Conservation (phyloP, 1,140 invertebrate species). For the Pseudomyrmex sp. region DNA sequence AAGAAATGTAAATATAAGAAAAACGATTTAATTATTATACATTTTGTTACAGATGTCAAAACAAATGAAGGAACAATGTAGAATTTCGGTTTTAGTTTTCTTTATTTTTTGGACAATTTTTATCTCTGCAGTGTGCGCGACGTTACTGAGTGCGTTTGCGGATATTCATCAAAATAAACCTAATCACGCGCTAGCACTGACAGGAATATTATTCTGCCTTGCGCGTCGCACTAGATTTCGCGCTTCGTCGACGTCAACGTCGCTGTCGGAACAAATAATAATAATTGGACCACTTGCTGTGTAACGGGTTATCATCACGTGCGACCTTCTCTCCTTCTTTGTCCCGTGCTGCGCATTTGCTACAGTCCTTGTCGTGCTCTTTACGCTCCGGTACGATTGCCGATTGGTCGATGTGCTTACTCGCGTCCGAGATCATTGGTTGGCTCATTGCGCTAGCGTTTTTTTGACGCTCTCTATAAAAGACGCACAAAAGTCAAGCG, state of each 20-base stretch:
- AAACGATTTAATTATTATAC: too few relatives aligned
- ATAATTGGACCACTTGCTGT: constrained; percentile 71
- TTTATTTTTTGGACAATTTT: neutral
- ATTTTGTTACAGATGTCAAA: neutral
- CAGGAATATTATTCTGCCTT: neutral
- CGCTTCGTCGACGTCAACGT: constrained; percentile 20
- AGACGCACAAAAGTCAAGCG: neutral
- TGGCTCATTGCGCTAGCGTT: constrained; percentile 34
- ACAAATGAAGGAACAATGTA: neutral
- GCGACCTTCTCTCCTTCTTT: constrained; percentile 39
- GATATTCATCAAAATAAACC: neutral
- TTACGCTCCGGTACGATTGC: neutral
- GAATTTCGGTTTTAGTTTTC: neutral
- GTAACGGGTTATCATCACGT: constrained; percentile 72
- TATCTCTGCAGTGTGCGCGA: neutral
- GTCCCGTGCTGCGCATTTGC: too few relatives aligned
- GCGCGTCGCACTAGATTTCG: neutral
- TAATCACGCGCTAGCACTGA: neutral
- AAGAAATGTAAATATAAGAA: neutral
- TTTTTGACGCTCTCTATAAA: constrained; percentile 69
- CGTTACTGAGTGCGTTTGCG: neutral
- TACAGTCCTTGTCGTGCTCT: too few relatives aligned
- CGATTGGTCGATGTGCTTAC: constrained; percentile 59
- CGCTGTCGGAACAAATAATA: constrained; percentile 55
- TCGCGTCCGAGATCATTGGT: constrained; percentile 60